A percentile compares a stretch with the other conserved stretches of the same genome.
Evolutionary conservation across 2,797 vertebrate genomes (phyloP).

Genomic region (Mastacembelus armatus): DNA sequence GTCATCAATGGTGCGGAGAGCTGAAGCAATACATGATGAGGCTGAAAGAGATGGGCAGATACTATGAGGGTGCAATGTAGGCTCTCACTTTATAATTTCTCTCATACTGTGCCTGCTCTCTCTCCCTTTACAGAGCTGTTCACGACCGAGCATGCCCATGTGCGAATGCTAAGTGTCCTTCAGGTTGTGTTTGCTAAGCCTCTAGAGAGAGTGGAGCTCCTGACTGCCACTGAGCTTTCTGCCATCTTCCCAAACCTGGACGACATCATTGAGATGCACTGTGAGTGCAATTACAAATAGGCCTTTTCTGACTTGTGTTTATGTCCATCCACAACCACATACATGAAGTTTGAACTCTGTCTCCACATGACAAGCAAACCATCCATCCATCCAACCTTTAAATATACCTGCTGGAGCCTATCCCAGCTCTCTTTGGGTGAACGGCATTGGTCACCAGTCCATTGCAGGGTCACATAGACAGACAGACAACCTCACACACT

Average conservation of each 20-base stretch:
- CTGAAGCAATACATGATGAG: neutral
- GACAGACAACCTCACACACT: too few relatives aligned
- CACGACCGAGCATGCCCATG: slow-evolving; percentile 92
- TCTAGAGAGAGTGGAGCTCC: slow-evolving; percentile 82
- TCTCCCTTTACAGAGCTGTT: slow-evolving; percentile 84
- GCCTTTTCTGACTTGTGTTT: slow-evolving; percentile 8
- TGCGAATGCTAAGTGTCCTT: slow-evolving; percentile 92
- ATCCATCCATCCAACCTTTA: too few relatives aligned
- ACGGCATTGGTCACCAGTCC: too few relatives aligned
- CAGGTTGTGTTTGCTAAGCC: slow-evolving; percentile 91
- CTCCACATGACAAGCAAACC: too few relatives aligned
- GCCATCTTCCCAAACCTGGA: slow-evolving; percentile 92
- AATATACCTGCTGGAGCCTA: too few relatives aligned
- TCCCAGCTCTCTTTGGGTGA: too few relatives aligned
- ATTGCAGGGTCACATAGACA: too few relatives aligned
- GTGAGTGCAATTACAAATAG: slow-evolving; percentile 76
- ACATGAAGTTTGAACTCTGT: too few relatives aligned
- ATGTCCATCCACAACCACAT: too few relatives aligned
- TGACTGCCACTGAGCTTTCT: slow-evolving; percentile 77
- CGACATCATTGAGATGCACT: slow-evolving; percentile 91
- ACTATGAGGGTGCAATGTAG: neutral
- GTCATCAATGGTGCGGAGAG: slow-evolving; percentile 91
- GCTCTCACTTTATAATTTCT: neutral
- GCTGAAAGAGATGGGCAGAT: neutral
- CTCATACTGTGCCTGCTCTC: neutral